Evolutionary conservation across 2,888 invertebrate species (phyloP), one percentile per base, ranked within the genome.

Genomic region (Coremacera marginata): DNA sequence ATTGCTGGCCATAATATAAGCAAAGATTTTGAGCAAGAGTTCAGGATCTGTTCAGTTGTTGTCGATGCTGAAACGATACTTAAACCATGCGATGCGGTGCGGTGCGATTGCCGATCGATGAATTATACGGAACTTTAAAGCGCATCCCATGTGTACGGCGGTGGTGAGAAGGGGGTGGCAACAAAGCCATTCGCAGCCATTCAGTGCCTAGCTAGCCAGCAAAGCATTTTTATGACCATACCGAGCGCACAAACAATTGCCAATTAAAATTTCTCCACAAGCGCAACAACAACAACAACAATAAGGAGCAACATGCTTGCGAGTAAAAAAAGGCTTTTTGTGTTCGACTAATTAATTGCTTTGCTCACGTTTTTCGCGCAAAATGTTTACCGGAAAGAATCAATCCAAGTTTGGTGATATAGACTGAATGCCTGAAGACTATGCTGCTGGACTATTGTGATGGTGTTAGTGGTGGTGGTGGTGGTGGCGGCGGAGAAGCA

Each of bases 291-390:
- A 78, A 73, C 57, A 70, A 81, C 37, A 71, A 7, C 37, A 34
- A 14, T 5, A 27, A 14, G 52, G 52, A 27, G 7, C 14, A 44
- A 11, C 44, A 44, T 44, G 14, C 1, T 16, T 44, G 19, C 3
- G 1, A 73, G 34, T 62, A 78, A 80, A 82, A 81, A 80, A 84
- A 84, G 83, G 83, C 82, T 83, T 84, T 83, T 80, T 84, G 85
- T 86, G 85, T 86, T 84, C 83, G 80, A 82, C 85, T 86, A 85
- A 86, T 86, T 86, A 86, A 85, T 86, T 86, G 86, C 84, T 84
- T 84, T 83, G 84, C 83, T 84, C 85, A 84, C 84, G 84, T 84
- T 84, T 83, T 84, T 83, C 82, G 82, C 82, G 78, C 82, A 82
- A 82, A 83, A 81, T 82, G 81, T 82, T 83, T 72, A 82, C 82